Evolutionary conservation across 1,140 invertebrate species (phyloP).

Genomic region (Globodera ellingtonae): DNA sequence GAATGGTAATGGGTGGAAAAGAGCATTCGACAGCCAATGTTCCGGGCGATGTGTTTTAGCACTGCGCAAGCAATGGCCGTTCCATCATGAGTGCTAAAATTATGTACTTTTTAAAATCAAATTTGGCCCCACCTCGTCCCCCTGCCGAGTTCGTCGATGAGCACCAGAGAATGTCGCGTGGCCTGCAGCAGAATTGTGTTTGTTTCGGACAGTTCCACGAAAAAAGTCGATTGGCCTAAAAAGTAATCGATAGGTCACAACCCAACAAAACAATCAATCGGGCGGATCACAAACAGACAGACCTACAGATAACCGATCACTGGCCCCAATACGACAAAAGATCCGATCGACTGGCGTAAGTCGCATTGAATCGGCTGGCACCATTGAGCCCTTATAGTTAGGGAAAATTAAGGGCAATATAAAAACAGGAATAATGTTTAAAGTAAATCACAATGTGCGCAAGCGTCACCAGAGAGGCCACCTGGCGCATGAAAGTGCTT

Average conservation of each 20-base stretch:
- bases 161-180: slow-evolving; percentile 81
- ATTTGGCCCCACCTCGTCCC: slow-evolving; percentile 46
- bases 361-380: slow-evolving; percentile 80
- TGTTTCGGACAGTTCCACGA: slow-evolving; percentile 90
- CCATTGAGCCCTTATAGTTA: slow-evolving; percentile 83
- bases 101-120: neutral
- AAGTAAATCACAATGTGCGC: slow-evolving; percentile 80
- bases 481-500: slow-evolving; percentile 92
- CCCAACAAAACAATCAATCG: neutral
- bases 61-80: slow-evolving; percentile 90
- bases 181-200: slow-evolving; percentile 84
- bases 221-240: slow-evolving; percentile 88
- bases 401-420: slow-evolving; percentile 37
- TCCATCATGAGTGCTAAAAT: slow-evolving; percentile 80
- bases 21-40: slow-evolving; percentile 77
- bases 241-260: neutral
- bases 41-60: slow-evolving; percentile 76
- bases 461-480: slow-evolving; percentile 83
- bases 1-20: slow-evolving; percentile 97
- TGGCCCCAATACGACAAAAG: slow-evolving; percentile 89
- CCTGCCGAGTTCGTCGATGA: slow-evolving; percentile 88
- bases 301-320: slow-evolving; percentile 82
- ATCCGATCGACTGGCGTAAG: slow-evolving; percentile 84
- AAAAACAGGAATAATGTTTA: neutral
- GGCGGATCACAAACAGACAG: slow-evolving; percentile 13